phyloP scores from a whole-genome alignment of 2,113 vertebrate species.

The Neogobius melanostomus region DNA sequence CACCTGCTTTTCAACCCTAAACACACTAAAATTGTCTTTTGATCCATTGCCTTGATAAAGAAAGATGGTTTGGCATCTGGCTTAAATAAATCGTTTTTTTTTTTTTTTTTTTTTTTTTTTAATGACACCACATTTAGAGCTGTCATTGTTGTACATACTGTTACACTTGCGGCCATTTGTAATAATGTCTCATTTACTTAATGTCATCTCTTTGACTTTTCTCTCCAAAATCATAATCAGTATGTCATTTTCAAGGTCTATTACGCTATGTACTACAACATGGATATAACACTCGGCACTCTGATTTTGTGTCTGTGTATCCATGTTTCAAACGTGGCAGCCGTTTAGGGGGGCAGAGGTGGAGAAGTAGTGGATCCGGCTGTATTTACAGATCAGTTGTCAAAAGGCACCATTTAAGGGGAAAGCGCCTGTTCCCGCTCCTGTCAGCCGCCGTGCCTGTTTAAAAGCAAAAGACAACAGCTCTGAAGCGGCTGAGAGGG shows the following conservation, averaged over 20 bases:
- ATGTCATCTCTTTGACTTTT: too few species aligned
- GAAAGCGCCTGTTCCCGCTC: constrained; percentile 80
- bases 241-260: too few species aligned
- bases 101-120: too few species aligned
- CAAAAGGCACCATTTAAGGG: constrained; percentile 88
- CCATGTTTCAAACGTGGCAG: constrained; percentile 41
- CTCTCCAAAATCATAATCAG: too few species aligned
- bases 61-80: background rate
- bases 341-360: constrained; percentile 70
- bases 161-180: too few species aligned
- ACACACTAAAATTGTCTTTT: too few species aligned
- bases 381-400: constrained; percentile 99
- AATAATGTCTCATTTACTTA: too few species aligned
- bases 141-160: too few species aligned
- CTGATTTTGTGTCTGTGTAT: constrained; percentile 19
- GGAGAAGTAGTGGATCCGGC: constrained; percentile 90
- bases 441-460: constrained; percentile 69
- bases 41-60: background rate
- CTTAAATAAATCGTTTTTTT: too few species aligned
- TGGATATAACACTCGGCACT: background rate
- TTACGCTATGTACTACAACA: background rate
- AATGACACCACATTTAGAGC: background rate
- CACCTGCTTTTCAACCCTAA: too few species aligned
- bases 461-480: constrained; percentile 75
- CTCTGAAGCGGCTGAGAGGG: constrained; percentile 61